Evolutionary conservation across 2,113 vertebrate genomes (phyloP).

Genomic region (Plecturocebus donacophilus): DNA sequence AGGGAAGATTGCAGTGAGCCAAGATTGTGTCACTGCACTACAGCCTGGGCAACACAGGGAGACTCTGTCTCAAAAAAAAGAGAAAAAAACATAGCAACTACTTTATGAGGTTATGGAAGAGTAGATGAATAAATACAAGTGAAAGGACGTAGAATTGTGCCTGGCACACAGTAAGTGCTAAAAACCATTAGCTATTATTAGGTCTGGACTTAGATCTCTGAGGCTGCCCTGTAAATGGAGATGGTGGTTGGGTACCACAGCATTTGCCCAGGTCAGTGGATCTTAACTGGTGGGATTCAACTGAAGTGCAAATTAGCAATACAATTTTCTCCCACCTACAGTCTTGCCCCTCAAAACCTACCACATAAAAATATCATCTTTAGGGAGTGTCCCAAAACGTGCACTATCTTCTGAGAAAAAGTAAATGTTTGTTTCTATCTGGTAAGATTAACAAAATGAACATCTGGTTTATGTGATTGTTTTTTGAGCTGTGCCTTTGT

Average conservation of each 20-base stretch:
- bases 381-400: background rate
- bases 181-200: background rate
- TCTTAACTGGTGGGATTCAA: background rate
- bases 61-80: no score
- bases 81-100: background rate
- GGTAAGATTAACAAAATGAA: background rate
- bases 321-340: background rate
- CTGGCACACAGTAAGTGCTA: background rate
- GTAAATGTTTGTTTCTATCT: background rate
- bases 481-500: background rate
- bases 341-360: background rate
- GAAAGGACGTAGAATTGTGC: background rate
- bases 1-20: no score
- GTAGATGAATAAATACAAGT: background rate
- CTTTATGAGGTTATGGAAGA: background rate
- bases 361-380: background rate
- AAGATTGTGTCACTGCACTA: no score
- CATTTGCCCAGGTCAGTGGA: background rate
- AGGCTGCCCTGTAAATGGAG: background rate
- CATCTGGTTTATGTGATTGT: background rate
- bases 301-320: background rate
- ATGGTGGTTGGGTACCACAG: background rate
- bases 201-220: background rate
- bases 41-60: no score
- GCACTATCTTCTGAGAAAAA: constrained; percentile 13